Evolutionary conservation across 2,888 invertebrate genomes (phyloP).

Genomic region (Lithodes maja): DNA sequence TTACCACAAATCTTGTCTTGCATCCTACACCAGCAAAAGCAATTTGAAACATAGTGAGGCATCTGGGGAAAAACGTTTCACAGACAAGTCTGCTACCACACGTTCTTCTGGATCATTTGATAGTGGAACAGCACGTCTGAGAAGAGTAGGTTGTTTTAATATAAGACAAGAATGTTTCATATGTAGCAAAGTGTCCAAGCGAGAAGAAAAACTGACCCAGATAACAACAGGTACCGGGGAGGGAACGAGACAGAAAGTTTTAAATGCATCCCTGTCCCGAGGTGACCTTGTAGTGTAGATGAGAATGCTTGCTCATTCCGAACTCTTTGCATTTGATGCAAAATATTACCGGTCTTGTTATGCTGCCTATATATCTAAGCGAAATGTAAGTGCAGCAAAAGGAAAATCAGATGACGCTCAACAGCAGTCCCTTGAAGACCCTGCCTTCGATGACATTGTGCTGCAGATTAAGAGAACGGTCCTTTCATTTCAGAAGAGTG

Average conservation of each 20-base stretch:
- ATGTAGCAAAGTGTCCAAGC: neutral
- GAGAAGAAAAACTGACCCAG: neutral
- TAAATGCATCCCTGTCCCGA: neutral
- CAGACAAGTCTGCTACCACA: neutral
- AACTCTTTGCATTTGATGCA: neutral
- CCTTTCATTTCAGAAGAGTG: neutral
- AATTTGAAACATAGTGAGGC: neutral
- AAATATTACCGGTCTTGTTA: neutral
- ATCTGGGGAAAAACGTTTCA: neutral
- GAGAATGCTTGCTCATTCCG: neutral
- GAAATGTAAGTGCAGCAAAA: neutral
- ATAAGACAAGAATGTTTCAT: neutral
- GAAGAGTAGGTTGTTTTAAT: neutral
- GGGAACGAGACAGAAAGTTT: neutral
- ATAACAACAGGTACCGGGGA: neutral
- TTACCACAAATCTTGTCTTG: neutral
- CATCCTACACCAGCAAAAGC: conserved; percentile 1
- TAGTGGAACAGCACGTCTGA: neutral
- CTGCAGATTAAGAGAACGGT: neutral
- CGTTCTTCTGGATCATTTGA: neutral
- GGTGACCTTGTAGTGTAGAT: neutral
- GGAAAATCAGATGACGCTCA: neutral
- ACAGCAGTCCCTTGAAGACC: neutral
- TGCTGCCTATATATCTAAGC: neutral
- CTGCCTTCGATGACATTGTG: neutral